phyloP scores from a whole-genome alignment of 2,888 invertebrate species.

The Silvanus unidentatus region DNA sequence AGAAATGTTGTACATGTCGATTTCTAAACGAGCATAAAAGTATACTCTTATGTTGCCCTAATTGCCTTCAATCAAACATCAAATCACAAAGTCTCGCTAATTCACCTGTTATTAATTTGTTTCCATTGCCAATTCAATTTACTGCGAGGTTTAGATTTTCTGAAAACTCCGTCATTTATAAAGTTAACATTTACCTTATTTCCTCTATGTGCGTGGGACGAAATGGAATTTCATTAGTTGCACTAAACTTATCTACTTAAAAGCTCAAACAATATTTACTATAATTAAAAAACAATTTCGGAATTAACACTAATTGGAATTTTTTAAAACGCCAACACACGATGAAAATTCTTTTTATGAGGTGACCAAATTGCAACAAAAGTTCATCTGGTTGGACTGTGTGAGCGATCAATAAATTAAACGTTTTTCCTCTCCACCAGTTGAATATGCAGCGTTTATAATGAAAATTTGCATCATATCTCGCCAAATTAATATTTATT shows the following conservation, averaged over 20 bases:
- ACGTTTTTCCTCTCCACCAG: too few species aligned
- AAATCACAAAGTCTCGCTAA: conserved; percentile 10
- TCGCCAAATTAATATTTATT: conserved; percentile 8
- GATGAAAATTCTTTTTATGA: too few species aligned
- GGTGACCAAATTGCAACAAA: too few species aligned
- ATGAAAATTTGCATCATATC: too few species aligned
- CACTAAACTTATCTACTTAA: neutral
- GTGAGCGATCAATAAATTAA: too few species aligned
- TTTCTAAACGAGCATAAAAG: conserved; percentile 10
- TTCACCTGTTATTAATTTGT: conserved; percentile 7
- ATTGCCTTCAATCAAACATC: conserved; percentile 18
- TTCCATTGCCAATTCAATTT: too few species aligned
- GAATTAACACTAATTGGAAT: too few species aligned
- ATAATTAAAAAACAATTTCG: conserved; percentile 4
- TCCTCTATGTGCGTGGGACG: neutral
- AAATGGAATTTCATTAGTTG: neutral
- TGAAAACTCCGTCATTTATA: neutral
- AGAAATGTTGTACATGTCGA: neutral
- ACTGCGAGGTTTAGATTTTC: neutral
- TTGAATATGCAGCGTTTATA: too few species aligned
- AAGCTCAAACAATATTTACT: neutral
- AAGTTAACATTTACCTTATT: too few species aligned
- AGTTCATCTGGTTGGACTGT: too few species aligned
- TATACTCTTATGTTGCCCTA: conserved; percentile 13
- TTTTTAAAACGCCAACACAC: too few species aligned